phyloP scores from a whole-genome alignment of 1,140 invertebrate genomes.

The Mylabris phalerata region DNA sequence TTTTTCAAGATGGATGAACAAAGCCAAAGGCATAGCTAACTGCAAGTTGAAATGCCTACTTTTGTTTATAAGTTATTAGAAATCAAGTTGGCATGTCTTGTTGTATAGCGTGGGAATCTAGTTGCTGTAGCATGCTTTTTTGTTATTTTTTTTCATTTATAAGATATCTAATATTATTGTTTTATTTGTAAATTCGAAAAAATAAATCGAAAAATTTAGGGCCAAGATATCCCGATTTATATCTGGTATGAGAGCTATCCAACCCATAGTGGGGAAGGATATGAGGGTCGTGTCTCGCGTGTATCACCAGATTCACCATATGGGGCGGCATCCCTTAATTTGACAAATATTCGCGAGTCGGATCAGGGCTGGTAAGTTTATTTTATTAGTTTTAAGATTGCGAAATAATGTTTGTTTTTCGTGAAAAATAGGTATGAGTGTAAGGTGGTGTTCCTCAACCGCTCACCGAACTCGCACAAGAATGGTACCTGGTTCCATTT shows the following conservation, averaged over 20 bases:
- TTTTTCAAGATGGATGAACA: too few relatives aligned
- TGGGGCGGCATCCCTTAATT: conserved; percentile 85
- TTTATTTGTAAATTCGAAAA: neutral
- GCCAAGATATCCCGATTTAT: conserved; percentile 89
- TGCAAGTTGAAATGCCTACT: too few relatives aligned
- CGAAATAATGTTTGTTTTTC: conserved; percentile 2
- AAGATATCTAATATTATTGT: neutral
- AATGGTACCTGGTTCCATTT: conserved; percentile 96
- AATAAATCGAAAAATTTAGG: conserved; percentile 47
- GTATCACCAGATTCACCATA: conserved; percentile 80
- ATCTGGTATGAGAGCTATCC: conserved; percentile 97
- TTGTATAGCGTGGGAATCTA: too few relatives aligned
- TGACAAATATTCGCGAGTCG: conserved; percentile 83
- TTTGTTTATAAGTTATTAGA: too few relatives aligned
- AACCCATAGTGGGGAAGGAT: conserved; percentile 86
- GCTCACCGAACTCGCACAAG: conserved; percentile 79
- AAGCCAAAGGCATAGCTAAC: too few relatives aligned
- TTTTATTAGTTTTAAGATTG: neutral
- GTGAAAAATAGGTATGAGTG: conserved; percentile 67
- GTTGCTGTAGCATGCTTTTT: too few relatives aligned
- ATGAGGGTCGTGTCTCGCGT: conserved; percentile 82
- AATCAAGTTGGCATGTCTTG: too few relatives aligned
- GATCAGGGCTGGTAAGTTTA: conserved; percentile 79
- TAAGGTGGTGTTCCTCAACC: conserved; percentile 91
- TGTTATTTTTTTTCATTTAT: neutral